A percentile compares a stretch with the other conserved stretches of the same genome.
Evolutionary conservation across 2,797 vertebrate species (phyloP).

Genomic region (Arctocebus calabarensis): DNA sequence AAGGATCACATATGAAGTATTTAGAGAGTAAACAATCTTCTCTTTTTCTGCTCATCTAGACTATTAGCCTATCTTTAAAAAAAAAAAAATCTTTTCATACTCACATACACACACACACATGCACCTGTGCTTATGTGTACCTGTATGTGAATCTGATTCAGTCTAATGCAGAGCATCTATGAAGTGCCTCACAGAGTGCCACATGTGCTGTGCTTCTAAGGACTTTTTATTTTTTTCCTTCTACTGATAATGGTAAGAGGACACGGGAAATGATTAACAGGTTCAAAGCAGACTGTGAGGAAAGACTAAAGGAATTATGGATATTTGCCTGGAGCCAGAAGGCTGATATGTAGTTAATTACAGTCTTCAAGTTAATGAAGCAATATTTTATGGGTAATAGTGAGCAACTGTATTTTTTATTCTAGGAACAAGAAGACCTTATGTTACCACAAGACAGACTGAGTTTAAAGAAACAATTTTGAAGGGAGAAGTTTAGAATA

Average conservation of each 20-base stretch:
- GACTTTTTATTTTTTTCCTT: not conserved
- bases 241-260: slow-evolving; percentile 54
- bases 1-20: not conserved
- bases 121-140: too few species aligned
- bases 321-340: slow-evolving; percentile 81
- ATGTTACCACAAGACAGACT: slow-evolving; percentile 44
- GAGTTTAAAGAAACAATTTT: slow-evolving; percentile 18
- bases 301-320: slow-evolving; percentile 79
- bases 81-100: not conserved
- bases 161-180: not conserved
- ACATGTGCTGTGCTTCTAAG: slow-evolving; percentile 50
- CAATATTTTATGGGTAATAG: slow-evolving; percentile 80
- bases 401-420: slow-evolving; percentile 70
- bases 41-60: not conserved
- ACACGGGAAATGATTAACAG: slow-evolving; percentile 77
- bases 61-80: not conserved
- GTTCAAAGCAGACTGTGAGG: slow-evolving; percentile 67
- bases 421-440: slow-evolving; percentile 68
- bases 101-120: not conserved
- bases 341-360: slow-evolving; percentile 81
- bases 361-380: slow-evolving; percentile 83
- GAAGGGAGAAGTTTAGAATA: not conserved
- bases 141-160: not conserved
- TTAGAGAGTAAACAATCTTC: slow-evolving; percentile 15
- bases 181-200: not conserved